A percentile compares a stretch with the other conserved stretches of the same genome.
Conservation (phyloP, 1,140 invertebrate genomes). For the Diorhabda carinulata region DNA sequence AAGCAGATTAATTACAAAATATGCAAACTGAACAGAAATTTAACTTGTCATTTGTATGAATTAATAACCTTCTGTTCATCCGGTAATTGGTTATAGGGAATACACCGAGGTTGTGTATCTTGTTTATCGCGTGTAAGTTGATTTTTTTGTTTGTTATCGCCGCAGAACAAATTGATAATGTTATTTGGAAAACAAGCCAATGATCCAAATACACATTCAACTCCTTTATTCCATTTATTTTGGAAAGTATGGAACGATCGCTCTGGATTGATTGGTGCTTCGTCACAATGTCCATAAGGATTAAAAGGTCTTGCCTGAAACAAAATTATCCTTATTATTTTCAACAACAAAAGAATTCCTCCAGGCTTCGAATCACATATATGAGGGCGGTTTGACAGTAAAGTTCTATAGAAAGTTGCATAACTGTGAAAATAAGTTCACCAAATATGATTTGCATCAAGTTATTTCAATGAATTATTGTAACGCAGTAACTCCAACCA, state of each 20-base stretch:
- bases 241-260: slow-evolving; percentile 24
- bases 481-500: too few species aligned
- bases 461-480: too few species aligned
- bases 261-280: slow-evolving; percentile 27
- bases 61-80: slow-evolving; percentile 12
- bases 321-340: neutral
- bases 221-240: slow-evolving; percentile 27
- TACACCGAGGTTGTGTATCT: slow-evolving; percentile 8
- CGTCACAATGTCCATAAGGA: slow-evolving; percentile 26
- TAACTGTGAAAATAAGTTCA: too few species aligned
- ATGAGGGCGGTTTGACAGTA: too few species aligned
- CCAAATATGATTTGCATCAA: too few species aligned
- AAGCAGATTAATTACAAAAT: neutral
- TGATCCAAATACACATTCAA: slow-evolving; percentile 22
- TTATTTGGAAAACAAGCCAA: slow-evolving; percentile 28
- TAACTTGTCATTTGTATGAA: slow-evolving; percentile 22
- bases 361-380: too few species aligned
- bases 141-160: neutral
- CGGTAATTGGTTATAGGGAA: slow-evolving; percentile 8
- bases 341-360: too few species aligned
- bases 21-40: neutral
- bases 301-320: slow-evolving; percentile 17
- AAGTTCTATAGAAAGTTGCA: too few species aligned
- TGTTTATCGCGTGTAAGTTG: neutral
- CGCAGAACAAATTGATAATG: neutral